Base-by-base conservation (phyloP, 2,113 vertebrate species). In the Corapipo altera region DNA sequence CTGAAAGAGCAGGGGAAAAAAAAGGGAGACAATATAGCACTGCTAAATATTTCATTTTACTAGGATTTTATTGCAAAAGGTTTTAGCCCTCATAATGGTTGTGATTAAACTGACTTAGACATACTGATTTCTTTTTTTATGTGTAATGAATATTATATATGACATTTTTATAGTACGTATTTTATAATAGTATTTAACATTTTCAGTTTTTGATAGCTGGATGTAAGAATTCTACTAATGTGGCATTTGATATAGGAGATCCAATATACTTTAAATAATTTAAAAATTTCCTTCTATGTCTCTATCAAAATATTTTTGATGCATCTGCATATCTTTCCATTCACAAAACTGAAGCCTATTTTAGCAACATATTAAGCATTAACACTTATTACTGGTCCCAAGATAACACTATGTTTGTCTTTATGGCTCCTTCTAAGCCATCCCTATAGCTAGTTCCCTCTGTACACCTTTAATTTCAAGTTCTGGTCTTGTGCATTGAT, bases 121-220 rank as follows among this genome's bases (percentile, higher is more conserved):
- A 97, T 96, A 96, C 96, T 96, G 95, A 98, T 97, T 97, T 97
- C 96, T 97, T 98, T 97, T 93, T 97, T 98, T 96, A 97, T 97
- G 96, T 96, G 85, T 97, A 97, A 97, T 97, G 97, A 98, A 97
- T 98, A 98, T 97, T 97, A 96, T 96, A 97, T 95, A 97, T 96
- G 96, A 97, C 95, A 97, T 71, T 97, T 98, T 98, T 96, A 98
- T 89, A 96, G 96, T 85, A 89, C 57, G 76, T 79, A 96, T 96
- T 98, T 98, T 97, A 97, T 97, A 97, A 97, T 7, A 93, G 94
- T 93, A 95, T 97, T 98, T 97, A 97, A 97, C 85, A 96, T 95
- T 97, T 97, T 96, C 91, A 79, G 67, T 93, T 96, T 97, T 97
- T 97, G 96, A 97, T 96, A 96, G 96, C 91, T 91, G 65, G 88